Conservation (phyloP, 2,797 vertebrate species). For the Mycteria americana region DNA sequence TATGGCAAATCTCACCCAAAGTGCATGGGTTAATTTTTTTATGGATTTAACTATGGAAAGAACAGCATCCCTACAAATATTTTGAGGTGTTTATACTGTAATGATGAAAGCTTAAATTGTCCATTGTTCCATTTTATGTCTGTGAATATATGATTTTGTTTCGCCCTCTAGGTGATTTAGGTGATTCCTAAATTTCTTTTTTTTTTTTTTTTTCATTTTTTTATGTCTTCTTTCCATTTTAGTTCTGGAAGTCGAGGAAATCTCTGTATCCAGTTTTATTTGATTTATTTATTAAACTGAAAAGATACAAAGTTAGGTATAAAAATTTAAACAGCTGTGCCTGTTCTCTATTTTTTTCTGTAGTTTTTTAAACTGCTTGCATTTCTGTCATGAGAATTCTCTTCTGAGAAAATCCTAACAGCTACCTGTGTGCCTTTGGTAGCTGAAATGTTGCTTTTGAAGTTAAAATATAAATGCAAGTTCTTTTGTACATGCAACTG, state of each 20-base stretch:
- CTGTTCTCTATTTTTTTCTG: background rate
- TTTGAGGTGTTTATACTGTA: background rate
- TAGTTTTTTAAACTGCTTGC: background rate
- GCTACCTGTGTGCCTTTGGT: background rate
- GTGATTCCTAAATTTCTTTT: background rate
- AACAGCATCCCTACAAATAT: background rate
- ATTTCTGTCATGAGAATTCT: background rate
- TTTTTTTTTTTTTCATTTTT: background rate
- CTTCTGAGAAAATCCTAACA: background rate
- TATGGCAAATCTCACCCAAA: background rate
- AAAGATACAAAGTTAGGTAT: background rate
- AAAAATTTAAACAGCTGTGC: background rate
- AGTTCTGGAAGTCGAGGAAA: background rate
- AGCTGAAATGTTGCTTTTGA: background rate
- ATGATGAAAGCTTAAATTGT: background rate
- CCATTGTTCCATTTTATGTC: background rate
- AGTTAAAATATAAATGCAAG: background rate
- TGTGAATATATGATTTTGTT: background rate
- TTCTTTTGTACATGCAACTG: background rate
- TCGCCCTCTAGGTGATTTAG: background rate
- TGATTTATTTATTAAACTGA: background rate
- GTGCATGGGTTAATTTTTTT: background rate
- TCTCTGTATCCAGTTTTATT: background rate
- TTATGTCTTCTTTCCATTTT: background rate
- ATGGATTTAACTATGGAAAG: background rate